Conservation (phyloP, 2,888 invertebrate species). For the Flabesymbios commensalis region DNA sequence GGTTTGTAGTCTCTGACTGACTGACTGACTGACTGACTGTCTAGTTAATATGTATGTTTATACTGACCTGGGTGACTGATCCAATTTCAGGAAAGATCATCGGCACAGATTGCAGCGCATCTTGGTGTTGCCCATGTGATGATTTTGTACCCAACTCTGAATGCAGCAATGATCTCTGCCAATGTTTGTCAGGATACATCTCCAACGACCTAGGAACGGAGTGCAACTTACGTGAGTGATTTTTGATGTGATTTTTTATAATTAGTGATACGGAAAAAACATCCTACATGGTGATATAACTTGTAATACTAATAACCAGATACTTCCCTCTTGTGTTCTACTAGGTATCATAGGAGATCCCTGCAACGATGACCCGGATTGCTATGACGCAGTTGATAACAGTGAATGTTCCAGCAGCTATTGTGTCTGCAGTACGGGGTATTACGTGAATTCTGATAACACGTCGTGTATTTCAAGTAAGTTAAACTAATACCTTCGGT, state of each 20-base stretch:
- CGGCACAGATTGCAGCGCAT: constrained; percentile 25
- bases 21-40: no score
- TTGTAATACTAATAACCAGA: no score
- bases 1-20: no score
- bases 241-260: background rate
- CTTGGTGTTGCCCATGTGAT: constrained; percentile 32
- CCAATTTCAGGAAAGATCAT: constrained; percentile 32
- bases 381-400: constrained; percentile 31
- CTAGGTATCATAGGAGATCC: constrained; percentile 32
- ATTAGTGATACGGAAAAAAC: background rate
- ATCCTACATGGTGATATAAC: no score
- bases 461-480: constrained; percentile 28
- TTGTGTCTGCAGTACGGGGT: constrained; percentile 36
- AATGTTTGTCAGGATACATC: constrained; percentile 37
- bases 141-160: constrained; percentile 35
- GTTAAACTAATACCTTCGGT: no score
- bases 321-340: background rate
- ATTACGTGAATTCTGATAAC: constrained; percentile 1
- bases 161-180: constrained; percentile 28
- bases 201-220: constrained; percentile 24
- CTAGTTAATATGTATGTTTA: no score
- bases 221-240: constrained; percentile 32
- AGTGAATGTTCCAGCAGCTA: constrained; percentile 31
- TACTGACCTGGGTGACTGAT: no score
- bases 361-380: constrained; percentile 31